Evolutionary conservation across 1,140 invertebrate species (phyloP), one percentile per base, ranked within the genome.

Genomic region (Lepeophtheirus salmonis): DNA sequence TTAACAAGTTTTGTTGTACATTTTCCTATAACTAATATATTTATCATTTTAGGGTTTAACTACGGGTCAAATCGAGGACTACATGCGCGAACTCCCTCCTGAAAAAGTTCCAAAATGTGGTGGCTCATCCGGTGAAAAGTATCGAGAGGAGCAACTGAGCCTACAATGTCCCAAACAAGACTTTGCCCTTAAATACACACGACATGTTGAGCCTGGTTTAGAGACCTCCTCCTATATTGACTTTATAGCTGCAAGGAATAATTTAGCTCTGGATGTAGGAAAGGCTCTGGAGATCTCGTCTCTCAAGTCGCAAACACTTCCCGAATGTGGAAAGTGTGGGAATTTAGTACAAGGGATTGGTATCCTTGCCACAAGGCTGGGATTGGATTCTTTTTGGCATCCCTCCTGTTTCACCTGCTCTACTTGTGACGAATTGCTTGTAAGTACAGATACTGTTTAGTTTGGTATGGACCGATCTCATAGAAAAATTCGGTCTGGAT

Each of bases 231-330:
- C 80, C 64, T 91, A 83, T 68, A 80, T 86, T 69, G 87, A 92
- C 70, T 95, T 96, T 71, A 83, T 92, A 63, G 80, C 84, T 20
- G 85, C 85, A 24, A 75, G 90, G 49, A 95, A 95, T 71, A 87
- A 94, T 75, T 84, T 96, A 64, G 87, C 89, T 14, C 74, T 98
- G 64, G 94, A 97, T 71, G 89, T 97, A 67, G 94, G 86, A 70
- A 79, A 41, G 30, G 30, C 30, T 41, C n/a, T 41, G 77, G 78
- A 65, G 18, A 17, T 56, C 10, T n/a, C n/a, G n/a, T n/a, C n/a
- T n/a, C n/a, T n/a, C n/a, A n/a, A n/a, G n/a, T n/a, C 25, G 48
- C 6, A n/a, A n/a, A 6, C n/a, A 6, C 30, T 10, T 41, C 6
- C 6, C 6, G 30, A 41, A 6, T 41, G 30, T 41, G 30, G 30